Conservation (phyloP, 1,140 invertebrate species). For the Theocolax elegans region DNA sequence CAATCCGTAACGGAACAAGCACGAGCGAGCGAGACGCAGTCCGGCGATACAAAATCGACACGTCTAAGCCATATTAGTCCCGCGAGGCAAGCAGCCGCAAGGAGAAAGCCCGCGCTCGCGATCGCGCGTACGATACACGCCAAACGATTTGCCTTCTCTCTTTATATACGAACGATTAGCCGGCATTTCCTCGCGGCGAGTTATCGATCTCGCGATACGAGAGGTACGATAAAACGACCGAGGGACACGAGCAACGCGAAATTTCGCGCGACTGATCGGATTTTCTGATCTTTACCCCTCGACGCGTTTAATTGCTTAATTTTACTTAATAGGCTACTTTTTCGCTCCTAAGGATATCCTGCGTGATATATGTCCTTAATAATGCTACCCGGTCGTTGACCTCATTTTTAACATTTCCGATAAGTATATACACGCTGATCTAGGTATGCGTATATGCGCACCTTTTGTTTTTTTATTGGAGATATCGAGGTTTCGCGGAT, state of each 20-base stretch:
- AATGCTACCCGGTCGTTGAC: neutral
- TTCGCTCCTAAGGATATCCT: neutral
- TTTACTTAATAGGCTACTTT: slow-evolving; percentile 1
- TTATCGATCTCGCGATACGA: slow-evolving; percentile 43
- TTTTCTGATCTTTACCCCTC: neutral
- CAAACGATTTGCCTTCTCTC: too few relatives aligned
- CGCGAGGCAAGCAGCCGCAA: neutral
- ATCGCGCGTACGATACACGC: slow-evolving; percentile 20
- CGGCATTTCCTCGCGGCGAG: slow-evolving; percentile 31
- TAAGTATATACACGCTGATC: too few relatives aligned
- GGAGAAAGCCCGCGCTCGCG: slow-evolving; percentile 17
- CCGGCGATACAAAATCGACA: slow-evolving; percentile 12
- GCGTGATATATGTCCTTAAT: slow-evolving; percentile 7
- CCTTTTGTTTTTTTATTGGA: too few relatives aligned
- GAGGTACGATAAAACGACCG: slow-evolving; percentile 17
- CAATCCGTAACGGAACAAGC: slow-evolving; percentile 13
- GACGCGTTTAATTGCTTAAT: slow-evolving; percentile 20
- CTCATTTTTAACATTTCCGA: too few relatives aligned
- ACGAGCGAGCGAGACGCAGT: neutral
- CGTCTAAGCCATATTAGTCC: slow-evolving; percentile 14
- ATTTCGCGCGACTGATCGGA: neutral
- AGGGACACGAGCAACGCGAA: slow-evolving; percentile 8
- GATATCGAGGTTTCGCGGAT: too few relatives aligned
- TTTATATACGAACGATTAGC: slow-evolving; percentile 43
- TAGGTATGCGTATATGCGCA: too few relatives aligned